Conservation (phyloP, 1,140 invertebrate species). For the Leucophenga varia region DNA sequence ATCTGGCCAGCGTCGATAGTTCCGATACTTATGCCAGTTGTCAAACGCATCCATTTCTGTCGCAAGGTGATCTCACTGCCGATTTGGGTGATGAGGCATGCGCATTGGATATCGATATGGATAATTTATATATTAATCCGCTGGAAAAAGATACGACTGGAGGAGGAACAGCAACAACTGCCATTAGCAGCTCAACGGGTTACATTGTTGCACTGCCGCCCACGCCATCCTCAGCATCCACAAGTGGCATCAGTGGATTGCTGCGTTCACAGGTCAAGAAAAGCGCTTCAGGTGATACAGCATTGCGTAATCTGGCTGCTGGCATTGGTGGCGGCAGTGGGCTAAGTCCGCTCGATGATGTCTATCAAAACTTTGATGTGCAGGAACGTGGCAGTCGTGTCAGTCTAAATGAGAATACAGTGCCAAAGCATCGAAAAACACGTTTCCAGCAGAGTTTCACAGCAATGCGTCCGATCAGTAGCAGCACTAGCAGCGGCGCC, state of each 20-base stretch:
- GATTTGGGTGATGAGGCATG: constrained; percentile 62
- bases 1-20: constrained; percentile 76
- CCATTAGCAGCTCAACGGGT: constrained; percentile 43
- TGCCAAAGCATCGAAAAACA: constrained; percentile 82
- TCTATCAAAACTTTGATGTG: constrained; percentile 59
- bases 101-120: constrained; percentile 60
- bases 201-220: constrained; percentile 46
- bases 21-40: constrained; percentile 94
- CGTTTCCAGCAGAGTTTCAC: constrained; percentile 73
- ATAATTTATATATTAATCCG: constrained; percentile 91
- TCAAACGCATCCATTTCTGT: constrained; percentile 90
- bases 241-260: constrained; percentile 17
- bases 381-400: constrained; percentile 63
- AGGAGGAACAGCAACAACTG: constrained; percentile 6
- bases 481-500: background rate
- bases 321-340: too few species aligned
- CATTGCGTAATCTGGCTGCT: constrained; percentile 59
- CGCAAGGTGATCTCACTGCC: constrained; percentile 76
- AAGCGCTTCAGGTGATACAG: constrained; percentile 75
- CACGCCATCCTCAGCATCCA: constrained; percentile 25
- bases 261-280: constrained; percentile 65
- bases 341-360: constrained; percentile 59
- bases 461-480: constrained; percentile 24
- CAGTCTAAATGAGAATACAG: constrained; percentile 67
- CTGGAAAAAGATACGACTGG: constrained; percentile 63